Evolutionary conservation across 2,113 vertebrate genomes (phyloP), one percentile per base, ranked within the genome.

Genomic region (human (Homo sapiens)): DNA sequence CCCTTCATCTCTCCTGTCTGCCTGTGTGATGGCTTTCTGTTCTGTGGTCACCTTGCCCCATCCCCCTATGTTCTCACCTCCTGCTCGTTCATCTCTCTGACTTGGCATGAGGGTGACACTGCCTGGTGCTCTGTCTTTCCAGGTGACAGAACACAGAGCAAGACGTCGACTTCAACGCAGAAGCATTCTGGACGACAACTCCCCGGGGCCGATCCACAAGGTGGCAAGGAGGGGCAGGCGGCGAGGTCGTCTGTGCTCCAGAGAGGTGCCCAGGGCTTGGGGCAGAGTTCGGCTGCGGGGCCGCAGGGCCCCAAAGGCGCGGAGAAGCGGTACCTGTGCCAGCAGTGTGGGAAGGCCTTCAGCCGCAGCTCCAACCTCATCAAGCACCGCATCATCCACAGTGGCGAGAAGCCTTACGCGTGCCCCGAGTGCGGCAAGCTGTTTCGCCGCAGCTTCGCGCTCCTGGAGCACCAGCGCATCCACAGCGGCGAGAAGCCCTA

Each of bases 401-500:
- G 93, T 9, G 23, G 68, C 1, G 93, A 96, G 88, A 97, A 97
- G 76, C 88, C 93, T 0, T 95, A 86, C 4, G 45, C 43, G 43
- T 97, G 97, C 32, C 12, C 8, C 0, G 88, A 96, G 27, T 97
- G 96, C 14, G 96, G 97, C 27, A 97, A 89, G 43, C 84, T 92
- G 68, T 97, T 97, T 61, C 59, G 66, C 22, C 83, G 95, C 59
- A 97, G 85, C 92, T 83, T 93, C 1, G 94, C 97, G 1, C 89
- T 97, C 38, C 61, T 93, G 16, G 97, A 97, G 92, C 96, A 97
- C 50, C 45, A 52, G 70, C 80, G 75, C 75, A 83, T 94, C 61
- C 97, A 97, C 89, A 97, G 95, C 0, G 85, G 93, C 0, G 70
- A 98, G 96, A 98, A 98, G 93, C 98, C 98, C 1, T 98, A 95